These are phyloP conservation scores for Morelia viridis DNA, from an alignment of 2,797 vertebrate species.

Conservation along the genomic window DNA sequence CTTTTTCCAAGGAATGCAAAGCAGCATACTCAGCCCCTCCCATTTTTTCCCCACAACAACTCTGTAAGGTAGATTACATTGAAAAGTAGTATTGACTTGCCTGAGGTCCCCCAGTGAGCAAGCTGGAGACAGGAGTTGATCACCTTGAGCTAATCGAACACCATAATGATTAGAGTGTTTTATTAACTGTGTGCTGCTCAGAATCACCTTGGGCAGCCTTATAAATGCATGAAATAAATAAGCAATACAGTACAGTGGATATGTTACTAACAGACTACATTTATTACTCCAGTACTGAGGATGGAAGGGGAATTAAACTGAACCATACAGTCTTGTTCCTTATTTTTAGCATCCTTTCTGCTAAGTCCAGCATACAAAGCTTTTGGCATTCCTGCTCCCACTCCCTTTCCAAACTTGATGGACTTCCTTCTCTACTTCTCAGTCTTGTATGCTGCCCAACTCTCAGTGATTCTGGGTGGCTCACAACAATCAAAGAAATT, in stretches of 20 bases:
- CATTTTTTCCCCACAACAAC: neutral
- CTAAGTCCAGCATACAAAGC: too few species aligned
- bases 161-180: neutral
- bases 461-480: too few species aligned
- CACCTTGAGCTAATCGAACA: neutral
- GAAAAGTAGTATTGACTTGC: neutral
- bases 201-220: neutral
- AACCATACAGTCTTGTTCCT: neutral
- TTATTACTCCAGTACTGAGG: neutral
- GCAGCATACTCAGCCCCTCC: neutral
- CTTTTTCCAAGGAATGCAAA: neutral
- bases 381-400: neutral
- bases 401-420: neutral
- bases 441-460: too few species aligned
- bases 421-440: too few species aligned
- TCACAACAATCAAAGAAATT: too few species aligned
- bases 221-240: neutral
- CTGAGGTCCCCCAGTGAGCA: neutral
- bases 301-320: neutral
- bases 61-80: neutral
- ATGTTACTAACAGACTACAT: neutral
- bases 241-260: neutral
- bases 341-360: neutral
- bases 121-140: neutral
- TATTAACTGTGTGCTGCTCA: neutral